phyloP scores from a whole-genome alignment of 1,140 invertebrate genomes.

The Araneus ventricosus region DNA sequence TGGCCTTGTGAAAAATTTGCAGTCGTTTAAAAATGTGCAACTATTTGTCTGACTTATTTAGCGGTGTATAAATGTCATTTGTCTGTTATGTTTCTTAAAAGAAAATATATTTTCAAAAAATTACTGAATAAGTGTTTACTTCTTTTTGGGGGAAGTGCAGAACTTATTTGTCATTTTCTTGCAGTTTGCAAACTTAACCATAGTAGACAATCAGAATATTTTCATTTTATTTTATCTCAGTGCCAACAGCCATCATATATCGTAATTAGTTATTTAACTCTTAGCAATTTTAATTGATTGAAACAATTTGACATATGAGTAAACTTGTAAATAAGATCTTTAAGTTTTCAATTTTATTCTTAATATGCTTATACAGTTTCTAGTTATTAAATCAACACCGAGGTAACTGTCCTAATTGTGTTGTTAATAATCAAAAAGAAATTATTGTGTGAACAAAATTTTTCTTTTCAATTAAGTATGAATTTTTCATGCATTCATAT shows the following conservation, averaged over 20 bases:
- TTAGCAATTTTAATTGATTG: no score
- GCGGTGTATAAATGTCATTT: not conserved
- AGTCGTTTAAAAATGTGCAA: not conserved
- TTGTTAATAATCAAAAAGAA: not conserved
- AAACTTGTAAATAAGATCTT: no score
- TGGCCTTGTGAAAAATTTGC: not conserved
- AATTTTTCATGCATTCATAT: not conserved
- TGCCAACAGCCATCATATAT: not conserved
- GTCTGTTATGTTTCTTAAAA: no score
- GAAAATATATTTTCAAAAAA: no score
- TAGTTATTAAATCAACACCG: not conserved
- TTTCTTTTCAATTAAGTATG: not conserved
- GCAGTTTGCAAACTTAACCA: not conserved
- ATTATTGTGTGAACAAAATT: not conserved
- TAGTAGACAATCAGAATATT: not conserved
- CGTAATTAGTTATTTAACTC: no score
- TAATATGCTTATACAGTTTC: not conserved
- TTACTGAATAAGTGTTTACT: not conserved
- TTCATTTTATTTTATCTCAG: not conserved
- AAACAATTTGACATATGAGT: no score
- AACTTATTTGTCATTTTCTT: not conserved
- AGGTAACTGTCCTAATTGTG: not conserved
- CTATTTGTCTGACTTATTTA: not conserved
- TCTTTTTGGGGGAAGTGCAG: not conserved
- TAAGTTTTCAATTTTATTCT: not conserved